phyloP scores from a whole-genome alignment of 1,140 invertebrate species.

The Drosophila asahinai region DNA sequence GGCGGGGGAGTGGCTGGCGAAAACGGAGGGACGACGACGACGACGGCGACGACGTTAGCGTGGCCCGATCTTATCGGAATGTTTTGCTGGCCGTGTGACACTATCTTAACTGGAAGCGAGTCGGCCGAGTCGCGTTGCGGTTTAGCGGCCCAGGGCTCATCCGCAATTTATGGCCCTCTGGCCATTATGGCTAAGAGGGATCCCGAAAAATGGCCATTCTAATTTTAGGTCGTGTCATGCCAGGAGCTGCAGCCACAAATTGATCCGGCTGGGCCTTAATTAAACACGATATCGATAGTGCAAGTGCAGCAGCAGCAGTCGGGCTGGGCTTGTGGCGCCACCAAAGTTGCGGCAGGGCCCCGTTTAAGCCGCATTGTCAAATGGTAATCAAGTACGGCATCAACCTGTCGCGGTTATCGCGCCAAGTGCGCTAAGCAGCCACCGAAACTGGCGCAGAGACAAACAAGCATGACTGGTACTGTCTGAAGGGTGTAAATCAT shows the following conservation, averaged over 20 bases:
- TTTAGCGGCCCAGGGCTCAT: conserved; percentile 53
- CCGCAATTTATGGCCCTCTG: conserved; percentile 64
- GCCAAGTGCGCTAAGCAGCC: conserved; percentile 35
- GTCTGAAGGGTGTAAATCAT: conserved; percentile 53
- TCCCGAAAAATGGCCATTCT: conserved; percentile 22
- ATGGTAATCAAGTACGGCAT: conserved; percentile 60
- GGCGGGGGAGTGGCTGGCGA: conserved; percentile 54
- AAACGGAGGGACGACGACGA: conserved; percentile 1
- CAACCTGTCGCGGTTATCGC: conserved; percentile 73
- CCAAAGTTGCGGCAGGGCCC: conserved; percentile 23
- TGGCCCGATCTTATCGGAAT: conserved; percentile 65
- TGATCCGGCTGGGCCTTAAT: conserved; percentile 54
- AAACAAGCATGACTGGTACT: conserved; percentile 39
- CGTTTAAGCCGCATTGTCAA: conserved; percentile 45
- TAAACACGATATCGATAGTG: conserved; percentile 71
- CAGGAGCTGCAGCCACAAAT: conserved; percentile 21
- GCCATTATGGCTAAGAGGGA: neutral
- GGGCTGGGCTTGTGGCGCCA: conserved; percentile 41
- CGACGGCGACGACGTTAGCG: conserved; percentile 28
- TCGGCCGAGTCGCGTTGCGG: conserved; percentile 17
- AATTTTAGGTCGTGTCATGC: conserved; percentile 27
- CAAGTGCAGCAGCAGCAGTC: conserved; percentile 10
- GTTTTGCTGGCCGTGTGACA: conserved; percentile 60
- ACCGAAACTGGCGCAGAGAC: conserved; percentile 29
- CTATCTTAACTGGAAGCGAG: conserved; percentile 63